Base-by-base conservation (phyloP, 2,797 vertebrate species). In the Nyctalus aviator region DNA sequence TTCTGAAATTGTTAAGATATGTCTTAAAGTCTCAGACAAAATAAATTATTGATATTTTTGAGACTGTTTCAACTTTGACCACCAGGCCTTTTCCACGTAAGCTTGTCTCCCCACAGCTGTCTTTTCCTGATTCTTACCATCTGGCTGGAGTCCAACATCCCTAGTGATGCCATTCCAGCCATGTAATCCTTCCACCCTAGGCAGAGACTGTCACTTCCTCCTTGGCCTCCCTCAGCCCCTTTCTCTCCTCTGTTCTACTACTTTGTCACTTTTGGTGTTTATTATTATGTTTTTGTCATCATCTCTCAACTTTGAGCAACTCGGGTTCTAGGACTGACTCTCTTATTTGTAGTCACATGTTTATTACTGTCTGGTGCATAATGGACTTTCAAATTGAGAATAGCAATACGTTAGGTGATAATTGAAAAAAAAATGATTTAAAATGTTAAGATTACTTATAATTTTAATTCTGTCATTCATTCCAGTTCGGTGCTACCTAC, bases 391-490 rank as follows among this genome's bases (percentile, higher is more conserved):
- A 32, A 11, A 62, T 3, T 71, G 12, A 86, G 8, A 30, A 3
- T 46, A n/a, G 17, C 5, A 46, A 3, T 76, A 50, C 68, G 5
- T n/a, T 71, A 82, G 12, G 71, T 15, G 18, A 75, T 87, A 94
- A 69, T n/a, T 90, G 30, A 88, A 44, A 44, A 71, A 78, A 95
- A 35, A 23, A 72, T 35, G 25, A 41, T 77, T 83, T 53, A 7
- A 1, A 71, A 79, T 6, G 69, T 94, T 76, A 69, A 20, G 8
- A 78, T 15, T 35, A 78, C 14, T 66, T 86, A 83, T 25, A 84
- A 78, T 78, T 93, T 27, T 64, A 55, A 73, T 27, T 86, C 44
- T 90, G n/a, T 53, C 13, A 73, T 92, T 5, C 4, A 41, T 89
- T 79, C 8, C 8, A 82, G 50, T 89, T 87, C 25, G 12, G 15